These are phyloP conservation scores for Apeltes quadracus DNA, from an alignment of 2,113 vertebrate species.

Conservation along the genomic window DNA sequence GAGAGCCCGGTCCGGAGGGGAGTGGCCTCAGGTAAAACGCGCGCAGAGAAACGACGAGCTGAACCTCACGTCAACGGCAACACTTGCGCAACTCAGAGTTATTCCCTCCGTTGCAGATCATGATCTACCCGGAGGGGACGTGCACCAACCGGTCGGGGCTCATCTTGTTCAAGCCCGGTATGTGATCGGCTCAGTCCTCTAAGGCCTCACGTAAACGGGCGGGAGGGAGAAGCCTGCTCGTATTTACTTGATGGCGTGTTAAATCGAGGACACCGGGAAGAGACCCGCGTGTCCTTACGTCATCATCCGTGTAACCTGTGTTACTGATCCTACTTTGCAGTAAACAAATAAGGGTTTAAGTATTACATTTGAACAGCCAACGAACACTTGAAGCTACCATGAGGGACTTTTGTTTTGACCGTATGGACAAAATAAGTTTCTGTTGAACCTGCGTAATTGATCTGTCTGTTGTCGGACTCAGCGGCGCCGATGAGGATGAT, in stretches of 20 bases:
- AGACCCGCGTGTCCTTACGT: too few species aligned
- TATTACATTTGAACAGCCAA: background rate
- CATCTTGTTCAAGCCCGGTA: constrained; percentile 95
- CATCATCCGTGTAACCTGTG: too few species aligned
- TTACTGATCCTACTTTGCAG: background rate
- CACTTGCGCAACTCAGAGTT: too few species aligned
- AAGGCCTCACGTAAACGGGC: background rate
- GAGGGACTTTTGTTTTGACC: background rate
- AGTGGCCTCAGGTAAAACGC: constrained; percentile 95
- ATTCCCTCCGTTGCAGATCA: constrained; percentile 86
- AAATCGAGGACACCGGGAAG: too few species aligned
- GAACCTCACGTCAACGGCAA: background rate
- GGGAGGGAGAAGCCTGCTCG: too few species aligned
- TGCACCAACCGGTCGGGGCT: constrained; percentile 95
- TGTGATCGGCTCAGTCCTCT: constrained; percentile 58
- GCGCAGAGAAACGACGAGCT: background rate
- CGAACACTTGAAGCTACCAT: background rate
- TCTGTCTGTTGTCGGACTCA: too few species aligned
- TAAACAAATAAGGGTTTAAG: too few species aligned
- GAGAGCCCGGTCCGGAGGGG: constrained; percentile 85
- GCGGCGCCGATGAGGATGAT: too few species aligned
- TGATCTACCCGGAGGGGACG: constrained; percentile 97
- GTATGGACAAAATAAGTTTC: too few species aligned
- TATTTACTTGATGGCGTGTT: too few species aligned
- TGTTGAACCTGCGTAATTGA: too few species aligned